phyloP scores from a whole-genome alignment of 2,113 vertebrate species.

The Rhinolophus sinicus region DNA sequence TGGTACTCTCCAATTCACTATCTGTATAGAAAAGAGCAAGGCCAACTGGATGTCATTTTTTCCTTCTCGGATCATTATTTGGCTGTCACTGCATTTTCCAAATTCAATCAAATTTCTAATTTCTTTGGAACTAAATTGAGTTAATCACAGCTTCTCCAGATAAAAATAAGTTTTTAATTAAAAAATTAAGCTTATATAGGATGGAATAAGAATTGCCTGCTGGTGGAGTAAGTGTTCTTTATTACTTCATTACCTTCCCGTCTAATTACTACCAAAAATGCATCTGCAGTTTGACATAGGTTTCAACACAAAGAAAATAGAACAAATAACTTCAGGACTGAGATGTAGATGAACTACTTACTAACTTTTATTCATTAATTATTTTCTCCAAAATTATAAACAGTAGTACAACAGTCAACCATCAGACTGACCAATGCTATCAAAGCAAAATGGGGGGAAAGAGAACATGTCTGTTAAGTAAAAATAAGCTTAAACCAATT shows the following conservation, averaged over 20 bases:
- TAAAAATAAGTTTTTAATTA: neutral
- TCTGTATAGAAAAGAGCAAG: neutral
- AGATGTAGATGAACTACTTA: constrained; percentile 2
- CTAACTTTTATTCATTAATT: constrained; percentile 12
- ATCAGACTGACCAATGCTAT: constrained; percentile 1
- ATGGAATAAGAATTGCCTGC: neutral
- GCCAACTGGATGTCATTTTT: neutral
- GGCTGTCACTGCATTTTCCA: neutral
- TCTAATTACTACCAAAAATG: constrained; percentile 52
- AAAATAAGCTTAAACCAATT: constrained; percentile 4
- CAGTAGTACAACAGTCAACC: neutral
- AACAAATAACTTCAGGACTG: neutral
- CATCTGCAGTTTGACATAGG: neutral
- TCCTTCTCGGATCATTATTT: neutral
- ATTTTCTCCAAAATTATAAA: constrained; percentile 42
- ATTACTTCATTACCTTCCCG: neutral
- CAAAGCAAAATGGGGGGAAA: constrained; percentile 24
- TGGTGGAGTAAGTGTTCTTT: neutral
- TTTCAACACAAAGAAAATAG: constrained; percentile 7
- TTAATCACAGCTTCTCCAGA: neutral
- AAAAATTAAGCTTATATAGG: neutral
- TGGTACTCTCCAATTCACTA: neutral
- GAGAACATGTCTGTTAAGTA: neutral
- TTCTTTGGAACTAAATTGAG: constrained; percentile 46
- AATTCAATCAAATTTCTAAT: constrained; percentile 39